Conservation (phyloP, 2,888 invertebrate genomes). For the Protonemura montana region DNA sequence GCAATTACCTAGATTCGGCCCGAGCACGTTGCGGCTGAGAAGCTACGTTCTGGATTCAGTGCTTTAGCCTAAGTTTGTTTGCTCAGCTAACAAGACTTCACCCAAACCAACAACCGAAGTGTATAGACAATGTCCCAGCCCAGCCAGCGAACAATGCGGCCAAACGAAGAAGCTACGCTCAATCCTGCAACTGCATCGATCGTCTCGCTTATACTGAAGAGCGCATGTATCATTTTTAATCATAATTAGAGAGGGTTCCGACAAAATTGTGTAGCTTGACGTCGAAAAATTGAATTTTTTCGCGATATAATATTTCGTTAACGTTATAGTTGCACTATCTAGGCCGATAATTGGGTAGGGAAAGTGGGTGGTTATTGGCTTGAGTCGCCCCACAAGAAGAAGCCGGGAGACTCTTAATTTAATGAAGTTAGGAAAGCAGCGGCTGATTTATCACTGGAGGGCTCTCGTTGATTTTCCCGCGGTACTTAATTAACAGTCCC, state of each 20-base stretch:
- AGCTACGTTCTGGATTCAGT: slow-evolving; percentile 2
- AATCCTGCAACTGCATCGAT: neutral
- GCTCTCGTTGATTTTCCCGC: neutral
- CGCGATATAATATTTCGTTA: slow-evolving; percentile 4
- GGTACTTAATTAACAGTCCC: slow-evolving; percentile 36
- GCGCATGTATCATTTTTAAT: neutral
- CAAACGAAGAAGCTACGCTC: neutral
- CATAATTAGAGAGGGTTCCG: too few relatives aligned
- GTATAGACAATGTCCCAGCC: slow-evolving; percentile 9
- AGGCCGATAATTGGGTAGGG: slow-evolving; percentile 42
- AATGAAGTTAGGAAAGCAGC: slow-evolving; percentile 43
- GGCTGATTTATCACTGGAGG: slow-evolving; percentile 43
- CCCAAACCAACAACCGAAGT: slow-evolving; percentile 21
- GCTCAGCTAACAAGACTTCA: slow-evolving; percentile 22
- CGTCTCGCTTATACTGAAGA: neutral
- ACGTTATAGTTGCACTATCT: slow-evolving; percentile 43
- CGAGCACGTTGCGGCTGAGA: neutral
- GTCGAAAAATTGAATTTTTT: slow-evolving; percentile 39
- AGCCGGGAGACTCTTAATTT: slow-evolving; percentile 43
- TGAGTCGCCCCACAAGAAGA: slow-evolving; percentile 8
- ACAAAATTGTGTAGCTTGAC: slow-evolving; percentile 35
- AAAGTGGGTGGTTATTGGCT: slow-evolving; percentile 8
- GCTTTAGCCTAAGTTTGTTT: slow-evolving; percentile 17
- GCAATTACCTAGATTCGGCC: slow-evolving; percentile 26
- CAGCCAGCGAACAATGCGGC: neutral